Base-by-base conservation (phyloP, 2,888 invertebrate genomes). In the Megastigmus dorsalis region DNA sequence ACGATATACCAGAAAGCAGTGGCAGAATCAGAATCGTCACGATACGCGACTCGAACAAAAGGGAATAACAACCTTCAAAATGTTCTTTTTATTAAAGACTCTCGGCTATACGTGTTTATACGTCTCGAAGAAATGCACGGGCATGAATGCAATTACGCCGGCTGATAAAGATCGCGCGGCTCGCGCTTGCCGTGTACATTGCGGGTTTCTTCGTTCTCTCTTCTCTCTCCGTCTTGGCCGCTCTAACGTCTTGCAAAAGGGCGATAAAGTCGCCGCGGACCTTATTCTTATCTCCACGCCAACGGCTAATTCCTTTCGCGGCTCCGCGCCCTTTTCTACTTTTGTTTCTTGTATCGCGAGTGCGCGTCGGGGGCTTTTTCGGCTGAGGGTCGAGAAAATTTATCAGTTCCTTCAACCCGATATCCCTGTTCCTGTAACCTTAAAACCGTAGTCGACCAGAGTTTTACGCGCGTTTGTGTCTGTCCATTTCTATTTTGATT, bases 261-360 rank as follows among this genome's bases (percentile, higher is more conserved):
- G 48, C 68, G 74, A 74, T 74, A 68, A 63, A 68, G 45, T 10
- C 28, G 45, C 15, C 28, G 45, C 67, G 63, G 68, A 63, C 73
- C 50, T 62, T 69, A 59, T 69, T 69, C 69, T 74, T 69, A 65
- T 74, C 69, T 63, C 50, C 63, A 60, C 57, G 68, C 68, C 57
- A 68, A 62, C 74, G 48, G 63, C 68, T 68, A 63, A 68, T 68
- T 68, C 62, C 67, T 20, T 55, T 38, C 13, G n/a, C 45, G 26
- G 5, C 41, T 15, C n/a, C n/a, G n/a, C 52, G 41, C 66, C 67
- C 66, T 66, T 67, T 73, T 73, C 67, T 55, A 60, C 67, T 55
- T 72, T 43, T 72, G 48, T 66, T 48, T 30, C 33, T 41, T 41
- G 7, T 68, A 60, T 33, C 28, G 45, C 15, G 2, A 45, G 5